Evolutionary conservation across 2,797 vertebrate species (phyloP), one percentile per base, ranked within the genome.

Genomic region (Etheostoma perlongum): DNA sequence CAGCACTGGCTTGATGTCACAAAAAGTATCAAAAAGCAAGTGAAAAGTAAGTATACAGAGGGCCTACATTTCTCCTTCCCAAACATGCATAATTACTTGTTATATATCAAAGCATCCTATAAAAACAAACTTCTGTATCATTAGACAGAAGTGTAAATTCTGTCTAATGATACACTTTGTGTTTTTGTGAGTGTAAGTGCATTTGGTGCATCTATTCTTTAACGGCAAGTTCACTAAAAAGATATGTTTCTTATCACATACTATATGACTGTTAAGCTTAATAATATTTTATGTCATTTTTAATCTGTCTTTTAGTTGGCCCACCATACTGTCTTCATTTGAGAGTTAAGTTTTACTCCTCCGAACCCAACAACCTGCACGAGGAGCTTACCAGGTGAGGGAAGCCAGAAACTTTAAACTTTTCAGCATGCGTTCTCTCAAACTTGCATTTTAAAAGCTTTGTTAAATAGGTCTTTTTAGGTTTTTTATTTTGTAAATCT

Each of bases 21-120:
- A 54, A 99, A 99, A 94, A 99, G 98, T 91, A 99, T 99, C 81
- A 99, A 98, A 95, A 99, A 99, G 63, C 98, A 99, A 96, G 98
- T 99, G 23, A 98, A 99, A 97, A 99, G 98, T 99, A 96, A 97
- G 98, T 97, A 25, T 6, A 60, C 42, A 48, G 1, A 40, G 23
- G 0, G 25, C 1, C 9, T 49, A 25, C 1, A 25, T 46, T 7
- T 6, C 11, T 13, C 7, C 19, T 55, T 8, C 3, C 11, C 19
- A 40, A 16, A n/a, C 16, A 15, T 65, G 14, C 25, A 65, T 52
- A 19, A 7, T 49, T 21, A 64, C 19, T 47, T n/a, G 0, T 6
- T 46, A 10, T 59, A 46, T 55, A 14, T 15, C 1, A n/a, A 42
- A 70, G 53, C 6, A 33, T 42, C 25, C 36, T 42, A 7, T 44